Conservation (phyloP, 2,797 vertebrate genomes). For the Micrastur ruficollis region DNA sequence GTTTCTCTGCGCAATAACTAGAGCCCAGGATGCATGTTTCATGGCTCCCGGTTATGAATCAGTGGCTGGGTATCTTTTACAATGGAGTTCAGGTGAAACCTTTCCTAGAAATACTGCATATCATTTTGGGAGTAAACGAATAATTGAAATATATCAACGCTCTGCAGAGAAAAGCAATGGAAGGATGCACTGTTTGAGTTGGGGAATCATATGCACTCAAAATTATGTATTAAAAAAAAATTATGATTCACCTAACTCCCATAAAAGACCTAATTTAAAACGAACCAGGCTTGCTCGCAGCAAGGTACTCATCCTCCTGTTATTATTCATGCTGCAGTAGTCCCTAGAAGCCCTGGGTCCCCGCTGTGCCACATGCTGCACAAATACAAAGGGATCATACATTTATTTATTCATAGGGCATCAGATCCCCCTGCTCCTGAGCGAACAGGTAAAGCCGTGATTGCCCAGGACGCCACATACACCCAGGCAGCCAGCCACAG, state of each 20-base stretch:
- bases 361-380: background rate
- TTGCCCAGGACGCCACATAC: background rate
- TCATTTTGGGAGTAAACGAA: background rate
- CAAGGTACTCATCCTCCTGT: background rate
- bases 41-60: background rate
- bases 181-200: background rate
- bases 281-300: background rate
- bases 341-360: background rate
- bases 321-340: background rate
- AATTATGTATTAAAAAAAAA: background rate
- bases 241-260: background rate
- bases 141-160: background rate
- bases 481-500: background rate
- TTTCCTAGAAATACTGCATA: background rate
- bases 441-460: background rate
- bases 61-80: background rate
- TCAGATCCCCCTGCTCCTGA: background rate
- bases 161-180: background rate
- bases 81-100: background rate
- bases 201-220: background rate
- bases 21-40: background rate
- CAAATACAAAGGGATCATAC: background rate
- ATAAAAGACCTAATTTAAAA: background rate
- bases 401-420: background rate
- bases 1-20: background rate